A percentile compares a stretch with the other conserved stretches of the same genome.
These are phyloP conservation scores for Mythimna ferrago DNA, from an alignment of 2,888 invertebrate genomes.

Conservation along the genomic window DNA sequence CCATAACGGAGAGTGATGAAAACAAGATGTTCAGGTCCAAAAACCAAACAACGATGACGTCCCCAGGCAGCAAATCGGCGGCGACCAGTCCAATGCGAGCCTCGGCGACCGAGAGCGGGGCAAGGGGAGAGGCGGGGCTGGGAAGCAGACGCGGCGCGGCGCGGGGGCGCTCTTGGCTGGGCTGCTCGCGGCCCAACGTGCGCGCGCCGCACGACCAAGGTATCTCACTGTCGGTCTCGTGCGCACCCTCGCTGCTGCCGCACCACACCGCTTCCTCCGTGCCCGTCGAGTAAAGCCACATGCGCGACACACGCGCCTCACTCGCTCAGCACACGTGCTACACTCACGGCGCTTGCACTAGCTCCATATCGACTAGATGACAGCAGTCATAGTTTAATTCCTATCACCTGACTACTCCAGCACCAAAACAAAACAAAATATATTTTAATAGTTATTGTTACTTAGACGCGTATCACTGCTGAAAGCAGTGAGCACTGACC, in stretches of 20 bases:
- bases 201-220: constrained; percentile 70
- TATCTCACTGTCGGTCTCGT: constrained; percentile 64
- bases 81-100: constrained; percentile 74
- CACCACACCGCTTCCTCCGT: constrained; percentile 81
- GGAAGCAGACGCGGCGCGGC: constrained; percentile 62
- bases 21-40: constrained; percentile 52
- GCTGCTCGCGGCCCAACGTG: constrained; percentile 49
- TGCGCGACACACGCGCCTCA: constrained; percentile 3
- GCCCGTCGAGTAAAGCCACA: constrained; percentile 76
- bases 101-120: constrained; percentile 44
- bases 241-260: constrained; percentile 70
- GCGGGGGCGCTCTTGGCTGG: constrained; percentile 67
- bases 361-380: constrained; percentile 22
- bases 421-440: constrained; percentile 35
- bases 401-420: constrained; percentile 20
- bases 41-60: constrained; percentile 72
- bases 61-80: constrained; percentile 73
- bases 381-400: constrained; percentile 30
- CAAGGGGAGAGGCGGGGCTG: constrained; percentile 49
- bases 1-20: constrained; percentile 63
- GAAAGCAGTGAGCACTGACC: constrained; percentile 5
- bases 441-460: constrained; percentile 23
- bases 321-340: constrained; percentile 2
- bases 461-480: constrained; percentile 22
- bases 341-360: constrained; percentile 27